These are phyloP conservation scores for Umimayanthus kanabou DNA, from an alignment of 92 coral and sea anemone genomes.

Conservation along the genomic window DNA sequence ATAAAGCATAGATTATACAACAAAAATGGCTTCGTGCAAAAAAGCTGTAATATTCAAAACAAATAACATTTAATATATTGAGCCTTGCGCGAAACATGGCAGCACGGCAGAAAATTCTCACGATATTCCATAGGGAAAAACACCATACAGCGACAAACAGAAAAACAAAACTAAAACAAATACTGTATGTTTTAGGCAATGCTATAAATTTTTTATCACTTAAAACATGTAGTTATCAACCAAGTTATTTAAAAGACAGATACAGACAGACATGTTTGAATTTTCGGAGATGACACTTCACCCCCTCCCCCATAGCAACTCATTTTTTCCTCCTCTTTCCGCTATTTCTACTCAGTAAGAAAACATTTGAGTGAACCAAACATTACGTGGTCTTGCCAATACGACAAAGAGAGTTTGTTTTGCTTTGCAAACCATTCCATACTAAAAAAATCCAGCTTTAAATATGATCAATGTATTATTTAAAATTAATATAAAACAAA, in stretches of 20 bases:
- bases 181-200: neutral
- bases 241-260: neutral
- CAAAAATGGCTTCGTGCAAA: neutral
- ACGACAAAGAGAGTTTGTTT: neutral
- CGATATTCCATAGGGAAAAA: neutral
- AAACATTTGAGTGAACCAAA: neutral
- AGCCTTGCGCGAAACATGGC: neutral
- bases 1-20: neutral
- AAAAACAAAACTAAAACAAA: neutral
- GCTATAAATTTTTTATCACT: conserved; percentile 20
- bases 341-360: neutral
- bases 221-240: conserved; percentile 5
- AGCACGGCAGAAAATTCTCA: neutral
- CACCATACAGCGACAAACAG: neutral
- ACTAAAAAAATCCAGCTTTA: neutral
- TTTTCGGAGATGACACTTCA: neutral
- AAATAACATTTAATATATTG: no score
- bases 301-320: neutral
- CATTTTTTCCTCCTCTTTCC: neutral
- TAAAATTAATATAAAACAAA: no score
- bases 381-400: neutral
- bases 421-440: neutral
- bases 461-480: neutral
- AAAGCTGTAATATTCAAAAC: neutral
- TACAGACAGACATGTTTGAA: neutral